phyloP scores from a whole-genome alignment of 1,140 invertebrate species.

The Brachionus koreanus region DNA sequence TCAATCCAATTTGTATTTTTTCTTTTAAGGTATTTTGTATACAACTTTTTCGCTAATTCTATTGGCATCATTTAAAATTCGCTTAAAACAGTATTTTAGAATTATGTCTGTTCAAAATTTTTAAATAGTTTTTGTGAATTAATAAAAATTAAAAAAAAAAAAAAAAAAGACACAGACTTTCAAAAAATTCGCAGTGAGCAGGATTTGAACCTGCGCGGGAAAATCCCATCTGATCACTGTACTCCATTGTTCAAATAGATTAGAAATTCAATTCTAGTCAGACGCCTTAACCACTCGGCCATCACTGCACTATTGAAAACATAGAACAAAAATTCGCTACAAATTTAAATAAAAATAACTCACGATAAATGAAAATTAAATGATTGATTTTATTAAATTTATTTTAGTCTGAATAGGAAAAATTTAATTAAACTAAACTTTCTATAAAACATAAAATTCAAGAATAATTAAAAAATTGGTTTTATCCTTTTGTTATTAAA shows the following conservation, averaged over 20 bases:
- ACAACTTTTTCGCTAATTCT: background rate
- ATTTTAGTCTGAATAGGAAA: too few species aligned
- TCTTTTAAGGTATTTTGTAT: background rate
- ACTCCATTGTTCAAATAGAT: background rate
- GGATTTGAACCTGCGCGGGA: constrained; percentile 1
- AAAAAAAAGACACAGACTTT: background rate
- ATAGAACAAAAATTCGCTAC: too few species aligned
- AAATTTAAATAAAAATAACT: too few species aligned
- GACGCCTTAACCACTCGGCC: background rate
- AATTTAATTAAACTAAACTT: too few species aligned
- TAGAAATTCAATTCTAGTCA: background rate
- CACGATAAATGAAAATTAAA: too few species aligned
- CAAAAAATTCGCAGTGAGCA: background rate
- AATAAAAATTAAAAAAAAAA: background rate
- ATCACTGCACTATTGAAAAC: background rate
- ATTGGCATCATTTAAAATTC: background rate
- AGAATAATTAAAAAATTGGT: too few species aligned
- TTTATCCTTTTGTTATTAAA: too few species aligned
- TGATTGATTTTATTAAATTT: too few species aligned
- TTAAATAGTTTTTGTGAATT: background rate
- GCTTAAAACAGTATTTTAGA: background rate
- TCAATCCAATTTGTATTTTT: background rate
- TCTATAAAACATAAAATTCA: too few species aligned
- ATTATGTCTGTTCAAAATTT: background rate
- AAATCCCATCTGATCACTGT: constrained; percentile 5